Conservation (phyloP, 2,113 vertebrate genomes). For the Bathybates hornii region DNA sequence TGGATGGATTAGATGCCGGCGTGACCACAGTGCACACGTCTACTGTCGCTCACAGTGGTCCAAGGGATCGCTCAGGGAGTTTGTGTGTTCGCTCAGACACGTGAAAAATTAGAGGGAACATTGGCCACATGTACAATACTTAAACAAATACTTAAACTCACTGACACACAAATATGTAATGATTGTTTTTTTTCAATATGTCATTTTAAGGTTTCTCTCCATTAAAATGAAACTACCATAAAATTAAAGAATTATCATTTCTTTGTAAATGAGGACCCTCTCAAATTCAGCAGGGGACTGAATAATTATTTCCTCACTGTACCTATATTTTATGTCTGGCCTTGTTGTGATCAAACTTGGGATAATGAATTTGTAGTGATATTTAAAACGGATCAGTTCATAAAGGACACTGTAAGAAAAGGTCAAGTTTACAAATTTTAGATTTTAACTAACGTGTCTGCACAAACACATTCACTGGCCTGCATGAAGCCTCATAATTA, state of each 20-base stretch:
- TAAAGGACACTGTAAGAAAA: background rate
- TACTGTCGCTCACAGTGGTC: too few relatives aligned
- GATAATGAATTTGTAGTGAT: background rate
- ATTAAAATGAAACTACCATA: background rate
- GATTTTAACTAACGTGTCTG: background rate
- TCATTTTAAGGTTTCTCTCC: background rate
- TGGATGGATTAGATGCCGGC: too few relatives aligned
- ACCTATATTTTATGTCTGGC: background rate
- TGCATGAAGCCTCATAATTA: background rate
- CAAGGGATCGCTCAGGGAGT: too few relatives aligned
- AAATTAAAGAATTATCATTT: background rate
- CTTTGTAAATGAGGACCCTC: background rate
- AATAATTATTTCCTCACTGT: background rate
- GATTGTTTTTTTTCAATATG: background rate
- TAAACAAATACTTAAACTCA: background rate
- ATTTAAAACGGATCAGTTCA: background rate
- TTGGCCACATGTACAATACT: background rate
- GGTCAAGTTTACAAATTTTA: background rate
- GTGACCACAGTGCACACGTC: too few relatives aligned
- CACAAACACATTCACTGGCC: background rate
- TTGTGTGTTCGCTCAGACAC: too few relatives aligned
- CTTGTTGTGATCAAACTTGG: background rate
- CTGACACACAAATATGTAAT: background rate
- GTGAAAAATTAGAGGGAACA: too few relatives aligned
- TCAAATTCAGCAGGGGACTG: background rate